Evolutionary conservation across 2,888 invertebrate species (phyloP), one percentile per base, ranked within the genome.

Genomic region (Gari tellinella): DNA sequence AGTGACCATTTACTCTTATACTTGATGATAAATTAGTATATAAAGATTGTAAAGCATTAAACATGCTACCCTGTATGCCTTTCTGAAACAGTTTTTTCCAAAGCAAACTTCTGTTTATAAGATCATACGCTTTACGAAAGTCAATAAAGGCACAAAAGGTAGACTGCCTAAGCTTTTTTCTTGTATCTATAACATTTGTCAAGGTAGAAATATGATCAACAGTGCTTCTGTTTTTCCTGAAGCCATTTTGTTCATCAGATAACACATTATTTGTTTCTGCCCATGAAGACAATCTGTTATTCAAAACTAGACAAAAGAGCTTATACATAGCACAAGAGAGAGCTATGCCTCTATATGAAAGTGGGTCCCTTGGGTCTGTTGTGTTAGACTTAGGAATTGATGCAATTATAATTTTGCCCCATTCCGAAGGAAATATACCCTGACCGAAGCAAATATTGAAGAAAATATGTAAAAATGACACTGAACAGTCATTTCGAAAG

Each of bases 341-440:
- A n/a, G n/a, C n/a, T n/a, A n/a, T n/a, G n/a, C 61, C 60, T 49
- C 69, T 63, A 23, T 69, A 74, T 15, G 65, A 60, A 14, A 69
- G 8, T 17, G 60, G 65, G 14, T 69, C 62, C 23, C 72, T 26
- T 23, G 55, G 45, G 51, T 72, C 51, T 17, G 45, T 41, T 41
- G 61, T 62, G 14, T 46, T 41, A 23, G 72, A 56, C 23, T 72
- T 66, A 8, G 56, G 66, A n/a, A n/a, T n/a, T n/a, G n/a, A n/a
- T n/a, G n/a, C n/a, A n/a, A n/a, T n/a, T n/a, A n/a, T n/a, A n/a
- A n/a, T n/a, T n/a, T n/a, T n/a, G n/a, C n/a, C n/a, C n/a, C n/a
- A n/a, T n/a, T n/a, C n/a, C n/a, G n/a, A n/a, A n/a, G n/a, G n/a
- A n/a, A n/a, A n/a, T n/a, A n/a, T n/a, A n/a, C 10, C 23, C 3